phyloP scores from a whole-genome alignment of 1,140 invertebrate genomes.

The Euura lappo region DNA sequence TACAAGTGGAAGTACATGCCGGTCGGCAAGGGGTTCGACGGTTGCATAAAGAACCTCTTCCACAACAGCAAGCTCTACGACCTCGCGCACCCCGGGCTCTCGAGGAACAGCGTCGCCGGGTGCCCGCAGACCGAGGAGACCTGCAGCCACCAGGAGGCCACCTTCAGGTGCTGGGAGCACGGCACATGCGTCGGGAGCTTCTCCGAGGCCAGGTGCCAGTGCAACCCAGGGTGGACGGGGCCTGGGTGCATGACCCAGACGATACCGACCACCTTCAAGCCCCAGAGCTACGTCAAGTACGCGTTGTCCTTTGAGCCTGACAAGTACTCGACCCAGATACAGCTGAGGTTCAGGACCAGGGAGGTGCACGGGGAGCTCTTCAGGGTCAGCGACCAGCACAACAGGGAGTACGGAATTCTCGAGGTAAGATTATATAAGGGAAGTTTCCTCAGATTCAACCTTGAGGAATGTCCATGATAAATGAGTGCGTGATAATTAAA shows the following conservation, averaged over 20 bases:
- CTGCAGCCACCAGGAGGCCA: slow-evolving; percentile 81
- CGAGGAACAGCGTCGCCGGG: slow-evolving; percentile 82
- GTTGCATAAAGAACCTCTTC: slow-evolving; percentile 93
- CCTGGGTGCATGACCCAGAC: slow-evolving; percentile 84
- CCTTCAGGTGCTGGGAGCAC: slow-evolving; percentile 86
- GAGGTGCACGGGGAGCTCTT: slow-evolving; percentile 92
- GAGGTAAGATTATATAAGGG: slow-evolving; percentile 66
- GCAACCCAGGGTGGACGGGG: slow-evolving; percentile 91
- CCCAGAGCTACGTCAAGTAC: slow-evolving; percentile 94
- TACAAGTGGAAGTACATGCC: slow-evolving; percentile 90
- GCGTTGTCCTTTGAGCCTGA: slow-evolving; percentile 93
- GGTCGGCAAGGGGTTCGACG: slow-evolving; percentile 87
- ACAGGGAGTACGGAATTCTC: slow-evolving; percentile 92
- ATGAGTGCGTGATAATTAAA: no score
- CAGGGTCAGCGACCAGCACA: slow-evolving; percentile 91
- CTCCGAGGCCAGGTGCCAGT: slow-evolving; percentile 87
- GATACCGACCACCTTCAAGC: slow-evolving; percentile 87
- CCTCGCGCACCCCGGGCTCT: slow-evolving; percentile 85
- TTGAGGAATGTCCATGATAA: no score
- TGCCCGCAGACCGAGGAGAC: slow-evolving; percentile 91
- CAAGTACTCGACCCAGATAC: slow-evolving; percentile 89
- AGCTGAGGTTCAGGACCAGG: slow-evolving; percentile 90
- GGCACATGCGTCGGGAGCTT: slow-evolving; percentile 93
- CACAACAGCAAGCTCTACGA: slow-evolving; percentile 97
- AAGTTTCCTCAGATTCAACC: no score